These are phyloP conservation scores for Scolopax bukidnonensis DNA, from an alignment of 2,797 vertebrate genomes.

Conservation along the genomic window DNA sequence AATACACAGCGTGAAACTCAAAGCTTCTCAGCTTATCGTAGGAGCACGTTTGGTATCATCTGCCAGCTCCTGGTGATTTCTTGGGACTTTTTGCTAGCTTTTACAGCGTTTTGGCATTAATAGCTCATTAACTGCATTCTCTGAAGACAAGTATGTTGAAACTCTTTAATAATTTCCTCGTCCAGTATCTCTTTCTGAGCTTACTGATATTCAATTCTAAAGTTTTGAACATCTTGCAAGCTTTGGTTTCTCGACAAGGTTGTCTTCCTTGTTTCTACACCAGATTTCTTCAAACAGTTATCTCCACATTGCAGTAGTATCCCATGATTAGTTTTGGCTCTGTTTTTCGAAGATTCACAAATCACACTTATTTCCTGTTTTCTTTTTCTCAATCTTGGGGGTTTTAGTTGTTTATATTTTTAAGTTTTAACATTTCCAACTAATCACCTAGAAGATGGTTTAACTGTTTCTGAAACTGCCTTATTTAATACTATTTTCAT, in stretches of 20 bases:
- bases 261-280: not conserved
- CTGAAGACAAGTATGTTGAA: constrained; percentile 8
- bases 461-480: not conserved
- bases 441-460: not conserved
- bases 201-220: not conserved
- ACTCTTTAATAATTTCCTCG: constrained; percentile 1
- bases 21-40: not conserved
- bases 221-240: not conserved
- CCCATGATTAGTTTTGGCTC: not conserved
- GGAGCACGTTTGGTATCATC: not conserved
- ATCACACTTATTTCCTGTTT: not conserved
- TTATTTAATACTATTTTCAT: not conserved
- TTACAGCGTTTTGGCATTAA: constrained; percentile 9
- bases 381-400: not conserved
- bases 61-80: constrained; percentile 24
- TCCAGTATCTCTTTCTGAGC: not conserved
- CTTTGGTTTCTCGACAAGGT: constrained; percentile 6
- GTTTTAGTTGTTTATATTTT: not conserved
- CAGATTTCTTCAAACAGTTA: not conserved
- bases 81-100: not conserved
- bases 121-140: constrained; percentile 12
- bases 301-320: not conserved
- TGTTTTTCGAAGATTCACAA: not conserved
- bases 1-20: not conserved
- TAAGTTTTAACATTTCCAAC: not conserved